Conservation (phyloP, 2,797 vertebrate species). For the Denticeps clupeoides region DNA sequence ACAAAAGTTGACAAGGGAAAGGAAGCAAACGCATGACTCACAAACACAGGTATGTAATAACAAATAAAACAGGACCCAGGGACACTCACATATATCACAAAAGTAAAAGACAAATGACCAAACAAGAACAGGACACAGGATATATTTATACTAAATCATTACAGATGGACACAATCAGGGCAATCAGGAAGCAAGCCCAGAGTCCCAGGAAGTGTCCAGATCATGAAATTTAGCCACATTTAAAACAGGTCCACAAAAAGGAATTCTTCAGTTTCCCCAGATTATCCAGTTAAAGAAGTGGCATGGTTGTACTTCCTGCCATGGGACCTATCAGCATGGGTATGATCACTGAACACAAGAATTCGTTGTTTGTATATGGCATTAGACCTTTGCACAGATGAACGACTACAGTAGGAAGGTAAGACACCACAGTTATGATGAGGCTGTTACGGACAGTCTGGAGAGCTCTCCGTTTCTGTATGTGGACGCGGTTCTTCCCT, state of each 20-base stretch:
- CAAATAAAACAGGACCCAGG: no score
- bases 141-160: no score
- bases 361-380: not conserved
- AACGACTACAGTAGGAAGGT: constrained; percentile 31
- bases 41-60: no score
- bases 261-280: not conserved
- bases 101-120: no score
- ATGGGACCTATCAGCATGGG: constrained; percentile 7
- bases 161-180: no score
- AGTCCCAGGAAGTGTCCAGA: no score
- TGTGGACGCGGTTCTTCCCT: constrained; percentile 34
- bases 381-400: constrained; percentile 14
- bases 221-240: no score
- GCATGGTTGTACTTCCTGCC: constrained; percentile 15
- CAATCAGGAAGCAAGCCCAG: no score
- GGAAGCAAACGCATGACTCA: no score
- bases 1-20: no score
- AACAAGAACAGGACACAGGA: no score
- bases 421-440: constrained; percentile 28
- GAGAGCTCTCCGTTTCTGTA: constrained; percentile 47
- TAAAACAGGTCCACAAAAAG: not conserved
- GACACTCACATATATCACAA: no score
- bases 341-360: constrained; percentile 22
- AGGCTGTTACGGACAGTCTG: constrained; percentile 42
- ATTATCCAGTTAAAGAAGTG: not conserved